Evolutionary conservation across 2,113 vertebrate species (phyloP).

Genomic region (Chloropsis hardwickii): DNA sequence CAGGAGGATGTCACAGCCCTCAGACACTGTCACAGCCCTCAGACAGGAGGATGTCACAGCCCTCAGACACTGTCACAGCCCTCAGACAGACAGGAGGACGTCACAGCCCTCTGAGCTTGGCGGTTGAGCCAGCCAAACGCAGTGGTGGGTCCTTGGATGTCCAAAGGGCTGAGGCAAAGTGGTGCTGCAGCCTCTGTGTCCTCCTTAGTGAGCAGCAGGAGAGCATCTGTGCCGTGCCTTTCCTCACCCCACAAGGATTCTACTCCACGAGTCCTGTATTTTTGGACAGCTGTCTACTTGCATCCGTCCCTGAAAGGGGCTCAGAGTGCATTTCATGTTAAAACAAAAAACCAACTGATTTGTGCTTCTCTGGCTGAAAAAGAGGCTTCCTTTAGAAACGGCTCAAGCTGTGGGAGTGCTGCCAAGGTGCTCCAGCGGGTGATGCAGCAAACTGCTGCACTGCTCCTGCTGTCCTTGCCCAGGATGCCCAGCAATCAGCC

Average conservation of each 20-base stretch:
- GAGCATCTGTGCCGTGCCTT: accelerated
- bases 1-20: background rate
- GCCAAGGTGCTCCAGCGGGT: background rate
- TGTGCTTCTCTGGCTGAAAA: background rate
- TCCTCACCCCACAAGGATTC: background rate
- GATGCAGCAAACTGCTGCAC: slow-evolving; percentile 4
- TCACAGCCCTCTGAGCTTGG: background rate
- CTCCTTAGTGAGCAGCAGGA: background rate
- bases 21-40: no score
- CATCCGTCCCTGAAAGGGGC: background rate
- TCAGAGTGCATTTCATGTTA: background rate
- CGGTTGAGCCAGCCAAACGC: accelerated
- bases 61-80: background rate
- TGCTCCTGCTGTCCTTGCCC: background rate
- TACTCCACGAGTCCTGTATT: accelerated
- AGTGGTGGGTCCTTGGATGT: background rate
- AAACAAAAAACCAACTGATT: background rate
- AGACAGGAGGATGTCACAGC: background rate
- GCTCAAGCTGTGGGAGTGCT: background rate
- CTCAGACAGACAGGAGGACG: background rate
- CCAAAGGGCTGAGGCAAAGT: background rate
- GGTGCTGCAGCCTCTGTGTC: background rate
- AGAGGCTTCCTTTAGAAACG: background rate
- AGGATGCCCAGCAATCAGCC: background rate
- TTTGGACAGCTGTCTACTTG: background rate